phyloP scores from a whole-genome alignment of 2,888 invertebrate genomes.

The Phoronis australis region DNA sequence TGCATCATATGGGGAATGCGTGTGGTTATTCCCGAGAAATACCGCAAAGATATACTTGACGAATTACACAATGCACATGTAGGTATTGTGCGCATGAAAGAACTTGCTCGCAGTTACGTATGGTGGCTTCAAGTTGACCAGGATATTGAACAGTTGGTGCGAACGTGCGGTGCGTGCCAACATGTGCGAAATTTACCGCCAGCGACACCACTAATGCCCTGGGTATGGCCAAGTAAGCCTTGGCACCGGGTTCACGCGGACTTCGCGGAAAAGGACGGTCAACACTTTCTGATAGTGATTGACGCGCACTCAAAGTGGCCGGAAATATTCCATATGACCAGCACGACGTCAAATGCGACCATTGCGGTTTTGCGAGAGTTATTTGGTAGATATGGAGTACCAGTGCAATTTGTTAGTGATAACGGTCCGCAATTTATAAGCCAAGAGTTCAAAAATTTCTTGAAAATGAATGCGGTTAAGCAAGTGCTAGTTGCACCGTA shows the following conservation, averaged over 20 bases:
- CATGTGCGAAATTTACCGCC: conserved; percentile 15
- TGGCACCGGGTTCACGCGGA: conserved; percentile 53
- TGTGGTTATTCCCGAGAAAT: conserved; percentile 24
- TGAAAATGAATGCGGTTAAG: conserved; percentile 18
- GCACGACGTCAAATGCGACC: conserved; percentile 14
- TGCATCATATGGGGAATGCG: conserved; percentile 23
- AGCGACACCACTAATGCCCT: conserved; percentile 21
- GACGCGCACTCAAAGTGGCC: conserved; percentile 53
- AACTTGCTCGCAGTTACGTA: conserved; percentile 25
- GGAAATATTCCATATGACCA: conserved; percentile 29
- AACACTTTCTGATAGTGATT: conserved; percentile 41
- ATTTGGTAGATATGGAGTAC: conserved; percentile 27
- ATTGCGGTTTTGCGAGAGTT: conserved; percentile 17
- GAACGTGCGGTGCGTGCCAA: conserved; percentile 20
- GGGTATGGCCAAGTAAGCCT: conserved; percentile 27
- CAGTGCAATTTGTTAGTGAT: conserved; percentile 33
- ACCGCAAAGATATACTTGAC: conserved; percentile 17
- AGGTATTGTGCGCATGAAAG: conserved; percentile 30
- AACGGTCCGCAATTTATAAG: conserved; percentile 36
- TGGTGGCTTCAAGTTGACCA: conserved; percentile 28
- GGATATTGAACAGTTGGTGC: conserved; percentile 21
- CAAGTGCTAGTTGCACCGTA: conserved; percentile 22
- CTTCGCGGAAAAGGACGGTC: conserved; percentile 47
- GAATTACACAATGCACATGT: conserved; percentile 29
- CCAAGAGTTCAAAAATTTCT: conserved; percentile 22